A percentile compares a stretch with the other conserved stretches of the same genome.
Conservation (phyloP, 1,140 invertebrate genomes). For the Epicauta chinensis region DNA sequence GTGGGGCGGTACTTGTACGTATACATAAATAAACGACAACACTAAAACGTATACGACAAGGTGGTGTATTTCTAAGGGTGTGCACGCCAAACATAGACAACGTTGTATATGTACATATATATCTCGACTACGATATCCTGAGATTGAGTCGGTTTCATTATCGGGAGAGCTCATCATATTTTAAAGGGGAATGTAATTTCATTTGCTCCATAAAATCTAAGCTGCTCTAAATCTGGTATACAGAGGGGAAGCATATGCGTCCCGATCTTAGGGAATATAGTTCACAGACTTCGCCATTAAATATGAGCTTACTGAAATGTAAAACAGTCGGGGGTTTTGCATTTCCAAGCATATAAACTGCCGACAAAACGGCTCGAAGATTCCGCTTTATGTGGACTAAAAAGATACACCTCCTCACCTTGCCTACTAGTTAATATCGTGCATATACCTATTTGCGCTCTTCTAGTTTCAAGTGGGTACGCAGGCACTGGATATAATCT, state of each 20-base stretch:
- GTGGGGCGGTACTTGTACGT: too few species aligned
- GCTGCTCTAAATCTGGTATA: slow-evolving; percentile 41
- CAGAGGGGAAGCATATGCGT: slow-evolving; percentile 39
- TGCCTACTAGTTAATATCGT: slow-evolving; percentile 19
- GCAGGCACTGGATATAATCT: slow-evolving; percentile 25
- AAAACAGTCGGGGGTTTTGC: slow-evolving; percentile 44
- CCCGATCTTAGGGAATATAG: slow-evolving; percentile 37
- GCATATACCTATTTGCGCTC: neutral
- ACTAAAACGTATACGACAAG: too few species aligned
- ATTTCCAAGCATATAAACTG: slow-evolving; percentile 45
- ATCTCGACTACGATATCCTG: slow-evolving; percentile 19
- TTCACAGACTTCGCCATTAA: slow-evolving; percentile 42
- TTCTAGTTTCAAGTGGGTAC: slow-evolving; percentile 1
- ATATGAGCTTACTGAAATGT: slow-evolving; percentile 46
- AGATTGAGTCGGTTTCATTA: slow-evolving; percentile 43
- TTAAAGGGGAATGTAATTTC: slow-evolving; percentile 45
- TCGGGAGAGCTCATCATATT: slow-evolving; percentile 44
- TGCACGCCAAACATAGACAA: too few species aligned
- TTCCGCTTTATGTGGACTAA: slow-evolving; percentile 39
- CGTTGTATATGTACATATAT: neutral
- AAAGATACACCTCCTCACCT: slow-evolving; percentile 30
- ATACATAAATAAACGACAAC: too few species aligned
- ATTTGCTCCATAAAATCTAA: slow-evolving; percentile 46
- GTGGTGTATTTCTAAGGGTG: too few species aligned
- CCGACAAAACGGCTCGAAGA: slow-evolving; percentile 43